Conservation (phyloP, 1,140 invertebrate genomes). For the Notospermus geniculatus region DNA sequence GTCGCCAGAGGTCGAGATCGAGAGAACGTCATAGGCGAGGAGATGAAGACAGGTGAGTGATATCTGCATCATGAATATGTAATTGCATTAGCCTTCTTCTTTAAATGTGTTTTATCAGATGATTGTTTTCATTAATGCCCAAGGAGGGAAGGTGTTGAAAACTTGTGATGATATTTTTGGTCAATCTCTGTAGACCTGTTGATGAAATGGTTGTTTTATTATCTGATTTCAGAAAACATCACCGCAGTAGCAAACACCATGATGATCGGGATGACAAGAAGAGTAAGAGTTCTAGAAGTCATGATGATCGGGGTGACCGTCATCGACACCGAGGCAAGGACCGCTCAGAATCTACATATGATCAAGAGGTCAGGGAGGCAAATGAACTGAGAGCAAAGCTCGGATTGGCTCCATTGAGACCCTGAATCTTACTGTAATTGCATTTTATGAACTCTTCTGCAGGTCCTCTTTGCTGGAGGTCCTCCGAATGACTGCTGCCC, state of each 20-base stretch:
- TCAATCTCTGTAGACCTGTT: too few relatives aligned
- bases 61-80: too few relatives aligned
- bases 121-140: too few relatives aligned
- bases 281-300: constrained; percentile 15
- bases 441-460: too few relatives aligned
- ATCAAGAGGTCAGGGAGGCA: constrained; percentile 58
- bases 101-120: too few relatives aligned
- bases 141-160: too few relatives aligned
- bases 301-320: constrained; percentile 22
- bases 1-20: constrained; percentile 5
- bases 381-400: constrained; percentile 61
- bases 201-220: too few relatives aligned
- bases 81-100: too few relatives aligned
- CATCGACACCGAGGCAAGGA: constrained; percentile 24
- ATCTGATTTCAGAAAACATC: constrained; percentile 11
- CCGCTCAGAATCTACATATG: constrained; percentile 23
- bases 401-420: constrained; percentile 58
- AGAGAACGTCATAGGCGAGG: constrained; percentile 25
- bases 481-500: too few relatives aligned
- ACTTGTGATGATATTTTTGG: too few relatives aligned
- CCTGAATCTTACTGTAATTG: neutral
- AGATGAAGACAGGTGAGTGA: constrained; percentile 37
- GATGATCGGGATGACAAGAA: constrained; percentile 19
- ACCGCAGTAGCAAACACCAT: constrained; percentile 15
- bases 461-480: too few relatives aligned